Evolutionary conservation across 2,113 vertebrate genomes (phyloP).

Genomic region (Mus spicilegus): DNA sequence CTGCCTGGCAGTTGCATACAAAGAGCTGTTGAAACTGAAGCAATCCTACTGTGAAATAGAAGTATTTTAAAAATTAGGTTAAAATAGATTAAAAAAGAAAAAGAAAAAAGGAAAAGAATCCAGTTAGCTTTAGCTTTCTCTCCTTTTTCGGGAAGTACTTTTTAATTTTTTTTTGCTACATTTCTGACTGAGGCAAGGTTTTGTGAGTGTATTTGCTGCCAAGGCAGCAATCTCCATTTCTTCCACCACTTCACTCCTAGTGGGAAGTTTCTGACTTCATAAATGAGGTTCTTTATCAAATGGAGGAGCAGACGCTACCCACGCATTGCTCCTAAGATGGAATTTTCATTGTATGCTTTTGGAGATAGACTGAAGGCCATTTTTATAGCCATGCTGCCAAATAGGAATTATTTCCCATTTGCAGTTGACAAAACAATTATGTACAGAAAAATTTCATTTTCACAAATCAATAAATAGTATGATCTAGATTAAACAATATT

Average conservation of each 20-base stretch:
- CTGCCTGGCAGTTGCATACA: constrained; percentile 57
- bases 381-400: background rate
- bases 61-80: constrained; percentile 64
- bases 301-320: background rate
- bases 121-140: constrained; percentile 37
- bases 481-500: background rate
- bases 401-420: constrained; percentile 36
- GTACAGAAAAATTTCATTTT: constrained; percentile 19
- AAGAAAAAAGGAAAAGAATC: background rate
- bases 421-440: background rate
- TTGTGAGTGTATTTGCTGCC: background rate
- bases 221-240: constrained; percentile 3
- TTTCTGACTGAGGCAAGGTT: background rate
- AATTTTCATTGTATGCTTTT: background rate
- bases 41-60: constrained; percentile 66
- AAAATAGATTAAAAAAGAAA: constrained; percentile 33
- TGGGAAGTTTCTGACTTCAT: constrained; percentile 13
- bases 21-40: constrained; percentile 72
- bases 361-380: background rate
- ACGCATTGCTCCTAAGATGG: background rate
- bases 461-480: constrained; percentile 21
- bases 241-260: background rate
- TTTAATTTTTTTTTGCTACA: background rate
- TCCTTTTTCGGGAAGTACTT: constrained; percentile 33
- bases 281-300: constrained; percentile 29